Evolutionary conservation across 2,797 vertebrate species (phyloP), one percentile per base, ranked within the genome.

Genomic region (Tapera naevia): DNA sequence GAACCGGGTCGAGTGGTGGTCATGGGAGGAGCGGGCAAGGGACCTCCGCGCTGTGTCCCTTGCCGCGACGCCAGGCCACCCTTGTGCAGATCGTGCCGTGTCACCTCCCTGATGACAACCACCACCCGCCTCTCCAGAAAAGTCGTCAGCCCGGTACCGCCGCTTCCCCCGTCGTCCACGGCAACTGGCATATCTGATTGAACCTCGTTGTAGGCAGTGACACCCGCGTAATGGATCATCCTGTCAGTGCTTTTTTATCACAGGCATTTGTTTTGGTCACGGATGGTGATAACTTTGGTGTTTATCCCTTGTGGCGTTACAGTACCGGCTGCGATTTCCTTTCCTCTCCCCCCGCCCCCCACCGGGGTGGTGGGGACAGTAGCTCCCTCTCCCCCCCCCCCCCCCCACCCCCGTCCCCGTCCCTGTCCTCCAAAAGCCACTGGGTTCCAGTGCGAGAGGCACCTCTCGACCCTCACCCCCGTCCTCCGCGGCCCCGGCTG

Each of bases 231-330:
- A 96, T 95, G 95, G 94, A 96, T 96, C 95, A 95, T 95, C 81
- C 94, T 96, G 95, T 95, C 95, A 96, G 81, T 74, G 93, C 89
- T 95, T 94, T 94, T 96, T 96, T 96, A 96, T 94, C 95, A 94
- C 91, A 91, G 87, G 91, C 95, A 96, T 96, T 96, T 96, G 96
- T 96, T 96, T 96, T 92, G 93, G 95, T 96, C 94, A 96, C 89
- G 95, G 95, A 91, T 95, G 93, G 91, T 93, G 93, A 96, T 96
- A 96, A 96, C 94, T 96, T 96, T 72, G 94, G 81, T 89, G 91
- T 92, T 93, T 89, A 95, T 93, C 91, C 94, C 94, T 89, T 37
- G 89, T 72, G 93, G 93, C 80, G 71, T 92, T 94, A 87, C 41
- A 78, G 91, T 87, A 91, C 89, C 62, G n/a, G 88, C 62, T 71